Evolutionary conservation across 2,888 invertebrate species (phyloP).

Genomic region (Leptinotarsa peninsularis): DNA sequence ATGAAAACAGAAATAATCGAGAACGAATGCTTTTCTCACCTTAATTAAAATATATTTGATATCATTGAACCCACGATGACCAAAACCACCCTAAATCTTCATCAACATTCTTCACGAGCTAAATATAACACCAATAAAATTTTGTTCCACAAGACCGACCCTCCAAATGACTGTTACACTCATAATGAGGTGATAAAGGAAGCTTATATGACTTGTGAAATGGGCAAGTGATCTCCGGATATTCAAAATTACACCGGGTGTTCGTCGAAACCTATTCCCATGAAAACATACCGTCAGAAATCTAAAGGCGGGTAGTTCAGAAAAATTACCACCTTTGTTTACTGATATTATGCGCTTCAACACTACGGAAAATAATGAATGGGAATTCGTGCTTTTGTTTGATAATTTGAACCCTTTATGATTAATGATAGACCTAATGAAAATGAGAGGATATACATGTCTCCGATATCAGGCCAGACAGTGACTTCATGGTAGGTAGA

Average conservation of each 20-base stretch:
- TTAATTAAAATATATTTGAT: background rate
- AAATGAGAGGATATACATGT: conserved; percentile 28
- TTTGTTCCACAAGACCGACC: conserved; percentile 32
- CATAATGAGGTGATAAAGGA: conserved; percentile 38
- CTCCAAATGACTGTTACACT: conserved; percentile 33
- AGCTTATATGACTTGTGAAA: conserved; percentile 34
- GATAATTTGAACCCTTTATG: conserved; percentile 23
- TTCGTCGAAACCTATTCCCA: conserved; percentile 38
- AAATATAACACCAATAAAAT: conserved; percentile 22
- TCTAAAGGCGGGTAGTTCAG: background rate
- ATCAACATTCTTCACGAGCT: conserved; percentile 12
- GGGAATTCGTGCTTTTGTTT: conserved; percentile 29
- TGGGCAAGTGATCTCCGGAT: conserved; percentile 33
- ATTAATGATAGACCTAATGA: conserved; percentile 36
- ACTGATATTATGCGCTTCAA: conserved; percentile 27
- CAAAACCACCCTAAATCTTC: conserved; percentile 11
- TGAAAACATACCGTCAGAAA: conserved; percentile 24
- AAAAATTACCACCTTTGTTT: conserved; percentile 31
- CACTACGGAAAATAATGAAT: conserved; percentile 32
- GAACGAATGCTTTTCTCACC: background rate
- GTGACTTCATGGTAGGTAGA: background rate
- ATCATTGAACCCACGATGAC: background rate
- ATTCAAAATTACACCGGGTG: conserved; percentile 36
- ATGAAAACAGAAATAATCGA: background rate
- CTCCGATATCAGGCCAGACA: background rate